These are phyloP conservation scores for Corapipo altera DNA, from an alignment of 2,113 vertebrate species.

Conservation along the genomic window DNA sequence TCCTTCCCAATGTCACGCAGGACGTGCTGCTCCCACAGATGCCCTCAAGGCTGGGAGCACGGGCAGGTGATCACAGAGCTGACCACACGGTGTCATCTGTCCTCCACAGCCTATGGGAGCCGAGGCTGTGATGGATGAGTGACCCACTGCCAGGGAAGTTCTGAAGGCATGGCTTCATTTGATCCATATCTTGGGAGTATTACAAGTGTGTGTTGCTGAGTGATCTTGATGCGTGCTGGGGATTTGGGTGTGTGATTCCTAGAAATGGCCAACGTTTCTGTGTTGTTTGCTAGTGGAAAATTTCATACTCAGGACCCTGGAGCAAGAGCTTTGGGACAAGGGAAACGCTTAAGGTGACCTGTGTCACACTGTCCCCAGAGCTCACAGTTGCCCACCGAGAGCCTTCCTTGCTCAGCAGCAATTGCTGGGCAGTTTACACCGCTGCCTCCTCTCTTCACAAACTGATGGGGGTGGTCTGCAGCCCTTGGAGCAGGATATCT, in stretches of 20 bases:
- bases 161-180: not conserved
- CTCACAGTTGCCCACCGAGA: not conserved
- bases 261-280: not conserved
- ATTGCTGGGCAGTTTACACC: not conserved
- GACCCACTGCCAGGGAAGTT: not conserved
- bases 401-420: not conserved
- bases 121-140: not conserved
- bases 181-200: not conserved
- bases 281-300: not conserved
- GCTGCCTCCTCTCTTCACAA: not conserved
- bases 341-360: fast-evolving
- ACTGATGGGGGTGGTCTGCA: not conserved
- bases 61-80: not conserved
- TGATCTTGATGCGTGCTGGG: not conserved
- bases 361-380: not conserved
- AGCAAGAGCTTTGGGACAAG: not conserved
- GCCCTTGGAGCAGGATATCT: not conserved
- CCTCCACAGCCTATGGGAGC: not conserved
- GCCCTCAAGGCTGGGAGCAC: not conserved
- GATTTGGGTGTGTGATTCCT: not conserved
- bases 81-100: fast-evolving
- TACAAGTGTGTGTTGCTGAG: not conserved
- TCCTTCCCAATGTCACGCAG: not conserved
- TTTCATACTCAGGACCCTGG: fast-evolving
- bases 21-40: not conserved